phyloP scores from a whole-genome alignment of 2,797 vertebrate species.

The Microctenopoma stevenorrisi region DNA sequence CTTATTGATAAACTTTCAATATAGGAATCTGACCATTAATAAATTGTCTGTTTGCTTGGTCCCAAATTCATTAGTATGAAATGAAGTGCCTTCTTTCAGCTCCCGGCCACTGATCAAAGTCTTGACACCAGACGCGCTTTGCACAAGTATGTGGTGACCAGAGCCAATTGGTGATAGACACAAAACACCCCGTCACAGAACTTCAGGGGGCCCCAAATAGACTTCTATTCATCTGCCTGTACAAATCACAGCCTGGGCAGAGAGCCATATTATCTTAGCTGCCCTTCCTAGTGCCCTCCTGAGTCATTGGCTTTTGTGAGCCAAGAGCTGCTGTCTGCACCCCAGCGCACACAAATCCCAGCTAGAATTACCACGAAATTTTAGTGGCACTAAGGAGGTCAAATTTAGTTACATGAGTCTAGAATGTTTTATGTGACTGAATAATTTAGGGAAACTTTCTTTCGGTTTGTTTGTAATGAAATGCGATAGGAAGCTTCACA shows the following conservation, averaged over 20 bases:
- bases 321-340: conserved; percentile 71
- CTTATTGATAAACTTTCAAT: neutral
- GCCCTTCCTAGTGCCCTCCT: conserved; percentile 78
- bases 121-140: conserved; percentile 79
- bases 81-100: conserved; percentile 50
- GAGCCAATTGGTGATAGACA: conserved; percentile 81
- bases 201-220: conserved; percentile 74
- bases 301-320: conserved; percentile 73
- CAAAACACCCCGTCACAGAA: conserved; percentile 77
- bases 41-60: conserved; percentile 35
- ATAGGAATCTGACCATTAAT: neutral
- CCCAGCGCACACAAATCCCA: conserved; percentile 63
- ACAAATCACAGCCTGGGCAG: conserved; percentile 77
- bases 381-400: conserved; percentile 40
- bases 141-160: conserved; percentile 76
- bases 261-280: conserved; percentile 79
- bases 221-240: conserved; percentile 79
- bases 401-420: conserved; percentile 31
- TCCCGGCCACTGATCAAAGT: conserved; percentile 76
- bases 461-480: conserved; percentile 15
- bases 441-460: conserved; percentile 10
- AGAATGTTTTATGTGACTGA: conserved; percentile 14
- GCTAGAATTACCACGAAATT: conserved; percentile 60
- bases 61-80: conserved; percentile 50
- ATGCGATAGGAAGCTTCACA: neutral